A percentile compares a stretch with the other conserved stretches of the same genome.
Evolutionary conservation across 2,888 invertebrate genomes (phyloP).

Genomic region (Litoditis marina): DNA sequence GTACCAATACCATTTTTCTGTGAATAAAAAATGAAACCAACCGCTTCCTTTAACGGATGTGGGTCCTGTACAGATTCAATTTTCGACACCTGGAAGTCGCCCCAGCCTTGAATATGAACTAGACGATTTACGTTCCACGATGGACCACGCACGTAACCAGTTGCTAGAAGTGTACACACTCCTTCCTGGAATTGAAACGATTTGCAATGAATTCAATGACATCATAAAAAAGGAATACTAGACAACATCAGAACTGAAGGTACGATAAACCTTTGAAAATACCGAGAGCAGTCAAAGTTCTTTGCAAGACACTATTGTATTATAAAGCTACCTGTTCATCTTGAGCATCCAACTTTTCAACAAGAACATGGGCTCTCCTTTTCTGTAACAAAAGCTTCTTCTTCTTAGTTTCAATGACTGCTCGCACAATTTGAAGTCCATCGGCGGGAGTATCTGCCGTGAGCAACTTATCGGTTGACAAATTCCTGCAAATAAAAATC

Average conservation of each 20-base stretch:
- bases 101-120: conserved; percentile 85
- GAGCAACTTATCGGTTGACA: conserved; percentile 78
- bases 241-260: not conserved
- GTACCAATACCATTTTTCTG: too few relatives aligned
- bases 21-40: too few relatives aligned
- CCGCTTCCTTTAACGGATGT: conserved; percentile 22
- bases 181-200: conserved; percentile 23
- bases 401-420: conserved; percentile 80
- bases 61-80: conserved; percentile 34
- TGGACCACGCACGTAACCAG: conserved; percentile 82
- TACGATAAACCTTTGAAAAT: not conserved
- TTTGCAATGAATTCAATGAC: not conserved
- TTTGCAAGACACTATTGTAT: not conserved
- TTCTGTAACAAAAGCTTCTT: conserved; percentile 75
- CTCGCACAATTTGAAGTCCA: conserved; percentile 73
- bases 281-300: not conserved
- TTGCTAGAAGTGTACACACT: conserved; percentile 68
- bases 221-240: not conserved
- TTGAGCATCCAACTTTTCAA: conserved; percentile 75
- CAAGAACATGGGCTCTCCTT: conserved; percentile 78
- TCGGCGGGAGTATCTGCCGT: conserved; percentile 72
- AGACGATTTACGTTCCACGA: conserved; percentile 81
- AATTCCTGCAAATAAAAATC: conserved; percentile 50
- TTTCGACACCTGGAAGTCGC: conserved; percentile 84
- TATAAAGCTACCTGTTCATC: conserved; percentile 28